phyloP scores from a whole-genome alignment of 2,113 vertebrate genomes.

The Silurus meridionalis region DNA sequence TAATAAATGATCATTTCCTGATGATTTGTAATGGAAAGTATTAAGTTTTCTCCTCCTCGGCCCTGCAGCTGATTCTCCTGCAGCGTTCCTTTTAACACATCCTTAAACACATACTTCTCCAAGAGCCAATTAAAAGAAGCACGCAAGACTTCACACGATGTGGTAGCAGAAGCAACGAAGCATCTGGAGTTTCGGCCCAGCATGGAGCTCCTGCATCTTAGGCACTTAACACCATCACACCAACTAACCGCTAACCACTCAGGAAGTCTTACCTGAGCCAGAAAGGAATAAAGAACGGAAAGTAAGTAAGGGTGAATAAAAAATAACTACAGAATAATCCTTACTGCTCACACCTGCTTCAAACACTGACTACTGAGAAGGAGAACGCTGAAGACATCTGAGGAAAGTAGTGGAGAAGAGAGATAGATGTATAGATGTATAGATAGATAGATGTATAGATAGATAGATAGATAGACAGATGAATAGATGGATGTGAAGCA shows the following conservation, averaged over 20 bases:
- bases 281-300: neutral
- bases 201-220: neutral
- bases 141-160: constrained; percentile 48
- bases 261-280: constrained; percentile 36
- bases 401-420: neutral
- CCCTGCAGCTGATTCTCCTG: constrained; percentile 21
- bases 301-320: neutral
- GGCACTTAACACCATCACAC: constrained; percentile 37
- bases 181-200: constrained; percentile 28
- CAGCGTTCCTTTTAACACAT: constrained; percentile 39
- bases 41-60: neutral
- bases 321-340: neutral
- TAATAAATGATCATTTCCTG: neutral
- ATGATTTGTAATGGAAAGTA: neutral
- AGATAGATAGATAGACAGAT: neutral
- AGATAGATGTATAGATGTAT: neutral
- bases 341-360: neutral
- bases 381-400: neutral
- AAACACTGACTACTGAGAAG: neutral
- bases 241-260: constrained; percentile 17
- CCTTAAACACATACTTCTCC: constrained; percentile 35
- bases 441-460: neutral
- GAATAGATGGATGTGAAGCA: neutral
- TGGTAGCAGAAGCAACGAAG: constrained; percentile 34
- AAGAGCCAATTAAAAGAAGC: constrained; percentile 51